Conservation (phyloP, 2,113 vertebrate genomes). For the Toxotes chatareus region DNA sequence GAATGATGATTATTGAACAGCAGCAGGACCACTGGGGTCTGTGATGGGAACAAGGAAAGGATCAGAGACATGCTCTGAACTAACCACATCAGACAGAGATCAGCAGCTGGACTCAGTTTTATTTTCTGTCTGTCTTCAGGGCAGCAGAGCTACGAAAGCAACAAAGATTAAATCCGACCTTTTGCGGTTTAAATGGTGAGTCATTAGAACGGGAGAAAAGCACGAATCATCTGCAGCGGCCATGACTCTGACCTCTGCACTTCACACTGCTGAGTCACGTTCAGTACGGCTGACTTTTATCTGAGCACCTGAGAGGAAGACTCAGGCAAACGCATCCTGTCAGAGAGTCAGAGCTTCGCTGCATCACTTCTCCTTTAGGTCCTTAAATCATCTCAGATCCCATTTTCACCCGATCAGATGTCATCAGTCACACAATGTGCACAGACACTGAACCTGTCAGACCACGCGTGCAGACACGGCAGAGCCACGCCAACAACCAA, state of each 20-base stretch:
- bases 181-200: constrained; percentile 33
- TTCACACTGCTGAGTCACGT: constrained; percentile 9
- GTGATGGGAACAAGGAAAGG: background rate
- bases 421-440: too few relatives aligned
- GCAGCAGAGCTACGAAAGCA: constrained; percentile 1
- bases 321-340: background rate
- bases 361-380: too few relatives aligned
- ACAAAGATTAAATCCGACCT: constrained; percentile 43
- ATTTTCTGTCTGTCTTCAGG: background rate
- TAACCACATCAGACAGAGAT: constrained; percentile 3
- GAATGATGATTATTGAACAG: background rate
- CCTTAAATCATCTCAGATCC: too few relatives aligned
- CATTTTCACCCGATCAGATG: too few relatives aligned
- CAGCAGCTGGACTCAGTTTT: background rate
- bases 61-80: background rate
- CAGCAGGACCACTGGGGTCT: background rate
- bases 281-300: background rate
- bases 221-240: constrained; percentile 41
- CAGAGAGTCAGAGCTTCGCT: too few relatives aligned
- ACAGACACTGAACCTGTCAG: too few relatives aligned
- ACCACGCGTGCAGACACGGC: too few relatives aligned
- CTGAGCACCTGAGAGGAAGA: background rate
- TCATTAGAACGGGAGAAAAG: constrained; percentile 6
- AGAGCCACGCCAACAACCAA: too few relatives aligned
- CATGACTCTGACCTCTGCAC: constrained; percentile 36